Evolutionary conservation across 2,113 vertebrate species (phyloP).

Genomic region (Galbula dea): DNA sequence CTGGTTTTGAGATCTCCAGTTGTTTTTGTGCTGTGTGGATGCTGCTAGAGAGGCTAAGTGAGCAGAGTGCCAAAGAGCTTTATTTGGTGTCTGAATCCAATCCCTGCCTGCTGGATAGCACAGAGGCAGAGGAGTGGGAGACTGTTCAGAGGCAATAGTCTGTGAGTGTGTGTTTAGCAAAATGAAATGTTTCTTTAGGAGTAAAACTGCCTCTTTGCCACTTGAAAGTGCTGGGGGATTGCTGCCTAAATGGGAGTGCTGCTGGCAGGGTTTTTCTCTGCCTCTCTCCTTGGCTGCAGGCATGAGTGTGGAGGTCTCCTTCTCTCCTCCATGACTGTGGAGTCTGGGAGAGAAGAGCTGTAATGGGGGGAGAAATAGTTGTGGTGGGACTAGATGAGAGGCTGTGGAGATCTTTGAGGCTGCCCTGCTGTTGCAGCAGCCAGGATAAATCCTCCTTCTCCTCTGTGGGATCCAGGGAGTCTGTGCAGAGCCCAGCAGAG

Average conservation of each 20-base stretch:
- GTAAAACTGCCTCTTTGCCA: not conserved
- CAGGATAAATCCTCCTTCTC: not conserved
- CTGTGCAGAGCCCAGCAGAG: not conserved
- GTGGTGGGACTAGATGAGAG: not conserved
- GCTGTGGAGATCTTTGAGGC: not conserved
- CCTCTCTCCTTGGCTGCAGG: not conserved
- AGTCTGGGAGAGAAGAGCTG: not conserved
- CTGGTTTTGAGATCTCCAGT: not conserved
- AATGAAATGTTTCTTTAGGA: not conserved
- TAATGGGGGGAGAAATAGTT: not conserved
- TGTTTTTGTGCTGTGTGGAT: slow-evolving; percentile 1
- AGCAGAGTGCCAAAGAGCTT: not conserved
- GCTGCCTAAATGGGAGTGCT: not conserved
- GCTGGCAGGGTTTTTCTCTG: not conserved
- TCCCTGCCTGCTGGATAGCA: not conserved
- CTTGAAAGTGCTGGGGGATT: not conserved
- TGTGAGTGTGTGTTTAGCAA: not conserved
- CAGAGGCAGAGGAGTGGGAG: not conserved
- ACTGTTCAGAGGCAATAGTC: not conserved
- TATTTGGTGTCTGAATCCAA: not conserved
- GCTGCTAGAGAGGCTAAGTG: not conserved
- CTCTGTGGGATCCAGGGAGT: not conserved
- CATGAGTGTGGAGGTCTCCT: not conserved
- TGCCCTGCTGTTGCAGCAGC: not conserved
- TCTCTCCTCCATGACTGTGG: no score